phyloP scores from a whole-genome alignment of 2,888 invertebrate species.

The Oconnorella tubifera region DNA sequence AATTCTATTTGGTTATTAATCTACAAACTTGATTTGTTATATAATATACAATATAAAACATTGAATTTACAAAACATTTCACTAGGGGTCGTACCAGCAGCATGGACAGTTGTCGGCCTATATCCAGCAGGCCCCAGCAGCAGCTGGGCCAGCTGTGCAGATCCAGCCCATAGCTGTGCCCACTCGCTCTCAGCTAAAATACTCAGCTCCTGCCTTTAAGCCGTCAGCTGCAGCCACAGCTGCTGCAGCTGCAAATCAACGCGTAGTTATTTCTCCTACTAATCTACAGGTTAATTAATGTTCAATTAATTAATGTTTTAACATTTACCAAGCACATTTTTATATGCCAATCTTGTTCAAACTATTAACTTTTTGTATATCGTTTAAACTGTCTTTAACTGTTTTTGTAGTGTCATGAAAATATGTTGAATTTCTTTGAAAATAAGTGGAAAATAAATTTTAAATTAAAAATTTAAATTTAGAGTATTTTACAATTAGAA shows the following conservation, averaged over 20 bases:
- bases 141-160: constrained; percentile 19
- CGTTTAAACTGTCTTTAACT: no score
- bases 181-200: constrained; percentile 34
- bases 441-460: no score
- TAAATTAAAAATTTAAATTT: no score
- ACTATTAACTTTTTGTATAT: no score
- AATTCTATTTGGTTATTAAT: no score
- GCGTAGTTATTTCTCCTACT: constrained; percentile 13
- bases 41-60: no score
- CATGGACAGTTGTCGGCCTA: constrained; percentile 21
- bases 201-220: constrained; percentile 37
- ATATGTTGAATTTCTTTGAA: no score
- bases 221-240: constrained; percentile 17
- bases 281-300: constrained; percentile 6
- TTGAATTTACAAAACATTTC: no score
- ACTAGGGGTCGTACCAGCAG: constrained; percentile 20
- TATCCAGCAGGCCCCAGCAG: constrained; percentile 48
- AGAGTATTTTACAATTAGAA: no score
- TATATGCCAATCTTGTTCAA: no score
- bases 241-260: constrained; percentile 23
- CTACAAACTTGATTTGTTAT: no score
- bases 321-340: not conserved
- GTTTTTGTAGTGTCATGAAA: no score
- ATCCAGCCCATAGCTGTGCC: constrained; percentile 20
- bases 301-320: not conserved